phyloP scores from a whole-genome alignment of 2,113 vertebrate species.

The Amphiprion percula region DNA sequence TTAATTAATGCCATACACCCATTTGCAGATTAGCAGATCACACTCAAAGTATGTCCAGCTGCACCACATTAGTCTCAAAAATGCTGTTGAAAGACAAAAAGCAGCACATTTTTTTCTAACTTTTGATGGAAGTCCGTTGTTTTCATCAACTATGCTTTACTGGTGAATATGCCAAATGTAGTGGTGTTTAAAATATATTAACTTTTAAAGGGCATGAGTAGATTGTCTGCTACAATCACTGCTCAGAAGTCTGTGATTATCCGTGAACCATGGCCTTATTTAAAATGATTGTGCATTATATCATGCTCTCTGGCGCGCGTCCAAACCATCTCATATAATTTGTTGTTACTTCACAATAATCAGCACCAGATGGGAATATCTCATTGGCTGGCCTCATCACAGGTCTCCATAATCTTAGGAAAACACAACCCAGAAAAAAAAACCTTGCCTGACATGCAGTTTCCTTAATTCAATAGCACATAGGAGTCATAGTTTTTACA shows the following conservation, averaged over 20 bases:
- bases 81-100: slow-evolving; percentile 7
- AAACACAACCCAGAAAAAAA: slow-evolving; percentile 35
- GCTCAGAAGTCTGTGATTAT: slow-evolving; percentile 28
- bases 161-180: background rate
- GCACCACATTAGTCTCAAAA: slow-evolving; percentile 18
- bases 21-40: slow-evolving; percentile 26
- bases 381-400: slow-evolving; percentile 41
- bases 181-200: slow-evolving; percentile 1
- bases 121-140: background rate
- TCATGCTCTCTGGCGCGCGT: slow-evolving; percentile 19
- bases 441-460: slow-evolving; percentile 8
- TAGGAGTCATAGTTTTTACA: slow-evolving; percentile 21
- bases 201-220: background rate
- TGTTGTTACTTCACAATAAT: slow-evolving; percentile 61
- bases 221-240: slow-evolving; percentile 2
- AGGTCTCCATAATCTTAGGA: slow-evolving; percentile 41
- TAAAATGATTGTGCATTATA: slow-evolving; percentile 34
- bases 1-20: slow-evolving; percentile 33
- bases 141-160: background rate
- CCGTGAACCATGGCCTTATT: slow-evolving; percentile 24
- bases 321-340: slow-evolving; percentile 49
- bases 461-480: slow-evolving; percentile 20
- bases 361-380: slow-evolving; percentile 61
- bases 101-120: background rate
- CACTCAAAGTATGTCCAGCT: slow-evolving; percentile 35